These are phyloP conservation scores for Sebastes paucispinis DNA, from an alignment of 2,797 vertebrate genomes.

Conservation along the genomic window DNA sequence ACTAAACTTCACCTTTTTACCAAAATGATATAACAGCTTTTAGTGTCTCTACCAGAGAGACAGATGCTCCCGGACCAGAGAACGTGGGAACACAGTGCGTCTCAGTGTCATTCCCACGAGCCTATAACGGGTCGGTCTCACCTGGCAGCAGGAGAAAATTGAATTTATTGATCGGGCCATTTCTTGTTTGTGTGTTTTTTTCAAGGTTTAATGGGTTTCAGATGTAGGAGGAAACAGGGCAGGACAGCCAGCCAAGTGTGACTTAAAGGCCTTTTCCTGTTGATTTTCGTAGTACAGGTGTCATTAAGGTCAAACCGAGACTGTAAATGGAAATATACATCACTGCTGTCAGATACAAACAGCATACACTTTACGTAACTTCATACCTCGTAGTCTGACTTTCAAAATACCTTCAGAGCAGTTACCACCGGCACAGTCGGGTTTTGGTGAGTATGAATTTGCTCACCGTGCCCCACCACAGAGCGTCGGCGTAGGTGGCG, in stretches of 20 bases:
- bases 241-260: slow-evolving; percentile 38
- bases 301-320: slow-evolving; percentile 42
- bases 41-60: slow-evolving; percentile 6
- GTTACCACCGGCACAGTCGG: background rate
- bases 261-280: slow-evolving; percentile 6
- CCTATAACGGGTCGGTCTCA: slow-evolving; percentile 27
- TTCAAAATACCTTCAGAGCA: background rate
- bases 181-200: slow-evolving; percentile 47
- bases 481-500: slow-evolving; percentile 96
- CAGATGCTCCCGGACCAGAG: slow-evolving; percentile 8
- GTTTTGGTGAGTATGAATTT: background rate
- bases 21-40: background rate
- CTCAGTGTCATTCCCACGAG: slow-evolving; percentile 30
- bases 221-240: slow-evolving; percentile 47
- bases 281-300: background rate
- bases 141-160: slow-evolving; percentile 61
- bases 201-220: slow-evolving; percentile 38
- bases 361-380: background rate
- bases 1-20: background rate
- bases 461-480: slow-evolving; percentile 99
- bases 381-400: background rate
- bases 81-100: background rate
- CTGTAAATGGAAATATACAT: slow-evolving; percentile 47
- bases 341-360: slow-evolving; percentile 1
- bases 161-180: slow-evolving; percentile 64